Percentiles rank a stretch among this genome's conserved stretches.
phyloP scores from a whole-genome alignment of 2,888 invertebrate species.

The Dilophus febrilis region DNA sequence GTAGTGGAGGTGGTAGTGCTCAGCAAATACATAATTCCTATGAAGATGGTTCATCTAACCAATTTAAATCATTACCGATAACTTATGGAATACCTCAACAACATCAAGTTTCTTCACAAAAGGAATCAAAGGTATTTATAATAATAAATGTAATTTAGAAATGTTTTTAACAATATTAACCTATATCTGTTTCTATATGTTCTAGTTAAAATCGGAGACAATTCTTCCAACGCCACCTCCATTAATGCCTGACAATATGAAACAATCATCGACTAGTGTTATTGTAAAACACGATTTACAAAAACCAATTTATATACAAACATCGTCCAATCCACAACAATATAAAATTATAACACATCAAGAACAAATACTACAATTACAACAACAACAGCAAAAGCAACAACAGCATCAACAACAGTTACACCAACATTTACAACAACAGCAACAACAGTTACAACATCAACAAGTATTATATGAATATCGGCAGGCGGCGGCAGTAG shows the following conservation, averaged over 20 bases:
- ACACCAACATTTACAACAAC: slow-evolving; percentile 1
- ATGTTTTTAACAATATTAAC: no score
- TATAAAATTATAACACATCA: not conserved
- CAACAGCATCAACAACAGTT: not conserved
- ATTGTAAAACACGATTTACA: slow-evolving; percentile 51
- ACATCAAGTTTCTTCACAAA: no score
- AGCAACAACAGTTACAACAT: slow-evolving; percentile 1
- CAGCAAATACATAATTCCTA: no score
- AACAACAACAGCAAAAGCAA: not conserved
- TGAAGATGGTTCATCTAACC: no score
- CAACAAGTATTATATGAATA: not conserved
- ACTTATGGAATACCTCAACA: no score
- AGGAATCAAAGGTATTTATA: no score
- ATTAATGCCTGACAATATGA: slow-evolving; percentile 47
- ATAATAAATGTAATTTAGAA: no score
- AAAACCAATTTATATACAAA: no score
- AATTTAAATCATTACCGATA: no score
- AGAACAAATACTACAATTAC: not conserved
- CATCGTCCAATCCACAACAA: not conserved
- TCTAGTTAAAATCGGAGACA: slow-evolving; percentile 12
- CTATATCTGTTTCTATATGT: no score
- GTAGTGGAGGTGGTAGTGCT: no score
- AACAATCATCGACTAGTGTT: slow-evolving; percentile 45
- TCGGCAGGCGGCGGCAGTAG: not conserved
- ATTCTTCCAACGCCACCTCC: slow-evolving; percentile 47